Conservation (phyloP, 2,797 vertebrate species). For the Chaetodon trifasciatus region DNA sequence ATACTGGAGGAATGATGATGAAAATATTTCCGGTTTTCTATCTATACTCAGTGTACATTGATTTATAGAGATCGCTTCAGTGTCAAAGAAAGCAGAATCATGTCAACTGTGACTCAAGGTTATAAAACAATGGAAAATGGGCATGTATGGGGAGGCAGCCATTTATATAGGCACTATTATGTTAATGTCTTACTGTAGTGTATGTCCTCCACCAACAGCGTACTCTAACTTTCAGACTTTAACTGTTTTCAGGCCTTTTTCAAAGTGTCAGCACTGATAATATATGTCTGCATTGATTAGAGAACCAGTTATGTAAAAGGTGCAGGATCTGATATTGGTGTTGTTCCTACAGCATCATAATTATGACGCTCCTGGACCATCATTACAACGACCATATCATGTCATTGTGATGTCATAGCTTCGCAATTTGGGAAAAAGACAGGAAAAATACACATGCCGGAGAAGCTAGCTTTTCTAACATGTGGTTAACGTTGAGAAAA, state of each 20-base stretch:
- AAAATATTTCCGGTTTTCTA: background rate
- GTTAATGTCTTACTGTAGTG: background rate
- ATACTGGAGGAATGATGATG: background rate
- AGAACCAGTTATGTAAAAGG: background rate
- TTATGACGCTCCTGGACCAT: too few species aligned
- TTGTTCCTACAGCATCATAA: too few species aligned
- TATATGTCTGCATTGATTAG: background rate
- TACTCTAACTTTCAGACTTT: background rate
- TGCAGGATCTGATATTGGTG: too few species aligned
- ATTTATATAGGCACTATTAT: background rate
- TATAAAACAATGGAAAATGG: constrained; percentile 9
- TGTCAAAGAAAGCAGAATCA: background rate
- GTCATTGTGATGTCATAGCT: too few species aligned
- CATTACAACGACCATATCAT: too few species aligned
- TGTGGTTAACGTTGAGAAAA: too few species aligned
- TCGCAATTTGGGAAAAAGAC: too few species aligned
- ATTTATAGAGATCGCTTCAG: background rate
- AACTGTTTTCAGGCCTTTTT: background rate
- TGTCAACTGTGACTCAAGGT: background rate
- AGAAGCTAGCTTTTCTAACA: too few species aligned
- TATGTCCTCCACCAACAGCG: background rate
- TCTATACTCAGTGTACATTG: background rate
- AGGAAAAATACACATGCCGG: too few species aligned
- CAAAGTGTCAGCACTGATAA: background rate
- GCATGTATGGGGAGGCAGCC: background rate